A percentile compares a stretch with the other conserved stretches of the same genome.
phyloP scores from a whole-genome alignment of 1,140 invertebrate genomes.

The Adoxophyes honmai region DNA sequence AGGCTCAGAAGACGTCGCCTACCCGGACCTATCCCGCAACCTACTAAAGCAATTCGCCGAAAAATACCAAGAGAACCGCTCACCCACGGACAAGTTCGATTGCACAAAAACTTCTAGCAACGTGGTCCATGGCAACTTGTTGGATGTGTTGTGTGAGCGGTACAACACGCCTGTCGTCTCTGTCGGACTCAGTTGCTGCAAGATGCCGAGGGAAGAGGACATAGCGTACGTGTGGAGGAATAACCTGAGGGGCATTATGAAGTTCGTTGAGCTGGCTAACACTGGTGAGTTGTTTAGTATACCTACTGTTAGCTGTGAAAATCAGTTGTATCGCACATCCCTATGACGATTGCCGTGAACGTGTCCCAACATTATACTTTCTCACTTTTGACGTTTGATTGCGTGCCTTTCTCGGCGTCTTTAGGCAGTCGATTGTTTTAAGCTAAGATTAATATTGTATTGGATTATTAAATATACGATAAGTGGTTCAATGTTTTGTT shows the following conservation, averaged over 20 bases:
- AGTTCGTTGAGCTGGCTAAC: conserved; percentile 77
- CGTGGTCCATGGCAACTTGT: conserved; percentile 61
- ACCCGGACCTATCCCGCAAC: conserved; percentile 57
- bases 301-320: no score
- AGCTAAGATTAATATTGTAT: no score
- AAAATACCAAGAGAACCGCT: conserved; percentile 59
- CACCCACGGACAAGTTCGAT: conserved; percentile 35
- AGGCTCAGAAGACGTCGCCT: conserved; percentile 79
- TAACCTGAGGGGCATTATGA: conserved; percentile 84
- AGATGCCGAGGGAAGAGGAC: conserved; percentile 82
- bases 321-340: no score
- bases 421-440: no score
- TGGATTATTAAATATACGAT: no score
- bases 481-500: no score
- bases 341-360: no score
- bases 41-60: conserved; percentile 77
- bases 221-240: conserved; percentile 87
- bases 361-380: no score
- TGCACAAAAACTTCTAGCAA: conserved; percentile 38
- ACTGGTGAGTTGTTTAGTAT: conserved; percentile 73
- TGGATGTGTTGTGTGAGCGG: conserved; percentile 78
- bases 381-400: no score
- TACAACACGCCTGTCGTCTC: conserved; percentile 77
- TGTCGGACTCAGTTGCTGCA: conserved; percentile 85
- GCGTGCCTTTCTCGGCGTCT: no score